Evolutionary conservation across 1,140 invertebrate species (phyloP), one percentile per base, ranked within the genome.

Genomic region (Drosophila suzukii): DNA sequence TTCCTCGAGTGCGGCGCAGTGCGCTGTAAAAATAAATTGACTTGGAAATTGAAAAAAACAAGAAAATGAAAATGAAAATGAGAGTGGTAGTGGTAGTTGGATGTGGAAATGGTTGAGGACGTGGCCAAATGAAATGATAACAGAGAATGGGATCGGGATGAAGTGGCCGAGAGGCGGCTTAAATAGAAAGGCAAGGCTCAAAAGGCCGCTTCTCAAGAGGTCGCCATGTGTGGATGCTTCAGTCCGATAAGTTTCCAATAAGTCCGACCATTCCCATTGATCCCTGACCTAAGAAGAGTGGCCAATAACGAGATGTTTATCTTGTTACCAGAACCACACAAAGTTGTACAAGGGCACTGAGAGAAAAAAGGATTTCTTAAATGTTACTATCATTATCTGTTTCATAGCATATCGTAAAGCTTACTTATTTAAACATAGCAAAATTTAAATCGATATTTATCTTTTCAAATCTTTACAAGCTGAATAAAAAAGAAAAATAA

Each of bases 21-120:
- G 49, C 70, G 83, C 78, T 88, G 83, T 88, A 83, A 88, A 88
- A 88, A 88, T 88, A 88, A 88, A 88, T 88, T 89, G 83, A 88
- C 84, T 88, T 88, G 83, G 83, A 88, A 88, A 89, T 88, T 88
- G 83, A 89, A 88, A 88, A 86, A 83, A 83, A 57, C 51, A 60
- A 60, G 50, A 54, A 63, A 43, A 59, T 43, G 57, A 75, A 58
- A 62, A 70, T 51, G 51, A 61, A 57, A 78, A 61, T 39, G 58
- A 56, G 51, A 76, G 60, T 58, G 67, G 55, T 32, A 0, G 20
- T 20, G 20, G 15, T 17, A 60, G 50, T 60, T 46, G 47, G 47
- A 58, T 20, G 60, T 41, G 66, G 66, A 68, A 78, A 74, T 56
- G 61, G 51, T 50, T 66, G 68, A 68, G 76, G 58, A 62, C 62